Percentiles rank a stretch among this genome's conserved stretches.
phyloP scores from a whole-genome alignment of 1,140 invertebrate species.

The Proales similis region DNA sequence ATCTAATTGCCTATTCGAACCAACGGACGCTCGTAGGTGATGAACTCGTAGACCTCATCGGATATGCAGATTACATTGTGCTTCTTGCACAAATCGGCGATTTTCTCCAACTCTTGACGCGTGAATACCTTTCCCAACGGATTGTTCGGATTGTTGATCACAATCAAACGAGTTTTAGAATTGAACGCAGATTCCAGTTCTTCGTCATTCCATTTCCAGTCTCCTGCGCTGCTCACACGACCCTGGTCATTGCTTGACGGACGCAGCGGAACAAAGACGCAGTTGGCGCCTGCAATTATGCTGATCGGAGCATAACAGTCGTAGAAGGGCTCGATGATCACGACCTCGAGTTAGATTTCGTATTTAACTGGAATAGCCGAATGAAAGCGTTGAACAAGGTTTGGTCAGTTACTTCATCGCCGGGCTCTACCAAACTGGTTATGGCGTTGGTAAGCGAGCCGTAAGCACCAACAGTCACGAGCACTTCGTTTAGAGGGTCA shows the following conservation, averaged over 20 bases:
- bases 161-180: constrained; percentile 82
- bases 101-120: constrained; percentile 60
- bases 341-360: no score
- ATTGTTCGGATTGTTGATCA: constrained; percentile 93
- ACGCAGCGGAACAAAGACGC: constrained; percentile 77
- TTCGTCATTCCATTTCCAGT: constrained; percentile 77
- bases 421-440: constrained; percentile 71
- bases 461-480: constrained; percentile 84
- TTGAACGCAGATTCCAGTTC: constrained; percentile 79
- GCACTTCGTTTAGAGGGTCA: constrained; percentile 72
- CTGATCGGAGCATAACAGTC: constrained; percentile 97
- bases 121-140: constrained; percentile 76
- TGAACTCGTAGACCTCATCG: constrained; percentile 98
- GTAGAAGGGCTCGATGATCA: constrained; percentile 95
- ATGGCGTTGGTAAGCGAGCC: constrained; percentile 68
- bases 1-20: constrained; percentile 64
- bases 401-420: no score
- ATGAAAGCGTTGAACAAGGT: no score
- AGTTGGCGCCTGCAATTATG: constrained; percentile 71
- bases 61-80: constrained; percentile 81
- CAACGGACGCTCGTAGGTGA: constrained; percentile 79
- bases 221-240: constrained; percentile 66
- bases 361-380: no score
- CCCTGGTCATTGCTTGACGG: constrained; percentile 59
- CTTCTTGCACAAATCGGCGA: constrained; percentile 80